Evolutionary conservation across 2,797 vertebrate genomes (phyloP).

Genomic region (Synanceia verrucosa): DNA sequence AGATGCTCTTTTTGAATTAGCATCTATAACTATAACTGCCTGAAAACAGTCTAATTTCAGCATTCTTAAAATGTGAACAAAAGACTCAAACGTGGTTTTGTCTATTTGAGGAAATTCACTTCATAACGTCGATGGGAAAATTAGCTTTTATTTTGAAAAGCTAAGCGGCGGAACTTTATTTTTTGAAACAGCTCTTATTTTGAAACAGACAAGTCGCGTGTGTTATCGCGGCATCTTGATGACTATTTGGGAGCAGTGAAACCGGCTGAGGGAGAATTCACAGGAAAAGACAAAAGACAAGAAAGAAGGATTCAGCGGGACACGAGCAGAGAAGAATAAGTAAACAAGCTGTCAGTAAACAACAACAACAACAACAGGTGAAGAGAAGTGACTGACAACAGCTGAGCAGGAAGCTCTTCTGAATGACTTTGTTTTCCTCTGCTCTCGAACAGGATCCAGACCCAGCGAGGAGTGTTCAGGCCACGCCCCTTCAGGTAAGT

Average conservation of each 20-base stretch:
- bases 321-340: not conserved
- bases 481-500: constrained; percentile 57
- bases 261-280: not conserved
- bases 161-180: not conserved
- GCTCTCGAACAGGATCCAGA: constrained; percentile 8
- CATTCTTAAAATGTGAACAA: not conserved
- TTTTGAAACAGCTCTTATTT: constrained; percentile 23
- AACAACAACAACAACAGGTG: not conserved
- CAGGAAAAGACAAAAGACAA: not conserved
- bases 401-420: too few species aligned
- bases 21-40: not conserved
- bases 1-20: too few species aligned
- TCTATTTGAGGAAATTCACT: too few species aligned
- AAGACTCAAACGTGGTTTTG: too few species aligned
- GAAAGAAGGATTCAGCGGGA: not conserved
- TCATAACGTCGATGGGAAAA: too few species aligned
- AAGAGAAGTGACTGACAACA: too few species aligned
- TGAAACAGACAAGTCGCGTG: not conserved
- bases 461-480: constrained; percentile 29
- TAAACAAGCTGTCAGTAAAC: constrained; percentile 3
- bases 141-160: constrained; percentile 3
- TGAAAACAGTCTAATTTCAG: not conserved
- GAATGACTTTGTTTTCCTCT: too few species aligned
- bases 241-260: not conserved
- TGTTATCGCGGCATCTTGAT: not conserved